A percentile compares a stretch with the other conserved stretches of the same genome.
Conservation (phyloP, 1,140 invertebrate species). For the Thaumatotibia leucotreta region DNA sequence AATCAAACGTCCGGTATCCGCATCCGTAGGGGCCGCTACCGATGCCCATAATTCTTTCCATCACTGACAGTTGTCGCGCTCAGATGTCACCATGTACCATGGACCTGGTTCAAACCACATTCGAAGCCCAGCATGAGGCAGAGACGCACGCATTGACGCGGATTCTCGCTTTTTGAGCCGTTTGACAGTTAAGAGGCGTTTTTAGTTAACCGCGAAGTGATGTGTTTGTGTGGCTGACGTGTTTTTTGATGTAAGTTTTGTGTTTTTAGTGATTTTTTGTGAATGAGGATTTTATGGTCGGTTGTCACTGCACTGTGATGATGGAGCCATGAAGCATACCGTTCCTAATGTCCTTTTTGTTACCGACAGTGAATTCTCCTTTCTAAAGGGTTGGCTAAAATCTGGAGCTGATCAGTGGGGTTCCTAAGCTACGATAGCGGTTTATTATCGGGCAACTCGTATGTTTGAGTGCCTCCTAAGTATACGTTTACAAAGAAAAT, state of each 20-base stretch:
- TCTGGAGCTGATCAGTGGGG: too few species aligned
- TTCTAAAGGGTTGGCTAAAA: too few species aligned
- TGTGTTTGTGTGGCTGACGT: neutral
- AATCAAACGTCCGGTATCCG: neutral
- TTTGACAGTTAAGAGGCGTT: slow-evolving; percentile 36
- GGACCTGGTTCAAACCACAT: slow-evolving; percentile 36
- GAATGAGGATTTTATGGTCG: neutral
- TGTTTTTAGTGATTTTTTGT: neutral
- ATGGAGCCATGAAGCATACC: neutral
- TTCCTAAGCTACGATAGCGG: too few species aligned
- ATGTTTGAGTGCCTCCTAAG: too few species aligned
- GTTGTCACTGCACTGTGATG: neutral
- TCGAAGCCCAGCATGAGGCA: slow-evolving; percentile 56
- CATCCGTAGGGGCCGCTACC: slow-evolving; percentile 33
- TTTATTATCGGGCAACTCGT: too few species aligned
- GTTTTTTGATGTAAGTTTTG: slow-evolving; percentile 11
- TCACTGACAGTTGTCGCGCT: slow-evolving; percentile 37
- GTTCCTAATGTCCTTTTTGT: too few species aligned
- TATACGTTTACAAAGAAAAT: too few species aligned
- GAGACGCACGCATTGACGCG: slow-evolving; percentile 52
- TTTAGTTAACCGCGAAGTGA: slow-evolving; percentile 15
- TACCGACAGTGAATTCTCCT: too few species aligned
- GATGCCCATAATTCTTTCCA: slow-evolving; percentile 43
- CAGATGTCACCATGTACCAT: slow-evolving; percentile 49
- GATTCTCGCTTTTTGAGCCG: slow-evolving; percentile 36